Conservation (phyloP, 2,113 vertebrate species). For the Coptodon rendalli region DNA sequence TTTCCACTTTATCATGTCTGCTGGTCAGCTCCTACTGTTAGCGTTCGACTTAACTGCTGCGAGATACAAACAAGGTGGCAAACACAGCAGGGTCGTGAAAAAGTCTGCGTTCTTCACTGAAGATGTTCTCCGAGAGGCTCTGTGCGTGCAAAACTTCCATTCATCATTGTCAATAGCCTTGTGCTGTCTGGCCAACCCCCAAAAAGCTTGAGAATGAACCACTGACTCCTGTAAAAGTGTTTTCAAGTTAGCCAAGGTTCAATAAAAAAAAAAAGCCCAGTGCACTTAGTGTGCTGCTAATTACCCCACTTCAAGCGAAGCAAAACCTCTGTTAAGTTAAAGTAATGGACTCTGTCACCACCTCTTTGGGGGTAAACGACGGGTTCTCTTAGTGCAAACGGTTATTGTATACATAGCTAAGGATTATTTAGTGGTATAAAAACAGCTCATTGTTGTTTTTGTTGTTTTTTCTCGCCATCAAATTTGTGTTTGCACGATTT, state of each 20-base stretch:
- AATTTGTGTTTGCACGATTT: background rate
- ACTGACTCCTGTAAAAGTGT: constrained; percentile 55
- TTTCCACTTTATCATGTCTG: constrained; percentile 21
- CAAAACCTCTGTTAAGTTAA: constrained; percentile 39
- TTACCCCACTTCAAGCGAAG: constrained; percentile 48
- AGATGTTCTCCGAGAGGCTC: constrained; percentile 16
- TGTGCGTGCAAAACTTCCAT: constrained; percentile 53
- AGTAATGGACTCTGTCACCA: constrained; percentile 54
- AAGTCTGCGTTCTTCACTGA: background rate
- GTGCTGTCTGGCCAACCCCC: constrained; percentile 47
- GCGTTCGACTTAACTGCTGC: background rate
- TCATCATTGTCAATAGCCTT: constrained; percentile 54
- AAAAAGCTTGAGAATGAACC: constrained; percentile 44
- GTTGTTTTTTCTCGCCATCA: background rate
- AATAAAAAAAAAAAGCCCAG: constrained; percentile 49
- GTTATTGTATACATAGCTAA: background rate
- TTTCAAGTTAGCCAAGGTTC: constrained; percentile 48
- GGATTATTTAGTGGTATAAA: background rate
- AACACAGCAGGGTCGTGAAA: background rate
- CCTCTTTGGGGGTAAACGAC: background rate
- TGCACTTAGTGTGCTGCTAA: constrained; percentile 58
- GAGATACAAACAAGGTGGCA: background rate
- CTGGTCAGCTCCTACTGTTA: background rate
- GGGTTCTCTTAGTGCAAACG: background rate
- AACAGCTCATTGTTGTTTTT: background rate